Conservation (phyloP, 2,888 invertebrate genomes). For the Nomada ruficornis region DNA sequence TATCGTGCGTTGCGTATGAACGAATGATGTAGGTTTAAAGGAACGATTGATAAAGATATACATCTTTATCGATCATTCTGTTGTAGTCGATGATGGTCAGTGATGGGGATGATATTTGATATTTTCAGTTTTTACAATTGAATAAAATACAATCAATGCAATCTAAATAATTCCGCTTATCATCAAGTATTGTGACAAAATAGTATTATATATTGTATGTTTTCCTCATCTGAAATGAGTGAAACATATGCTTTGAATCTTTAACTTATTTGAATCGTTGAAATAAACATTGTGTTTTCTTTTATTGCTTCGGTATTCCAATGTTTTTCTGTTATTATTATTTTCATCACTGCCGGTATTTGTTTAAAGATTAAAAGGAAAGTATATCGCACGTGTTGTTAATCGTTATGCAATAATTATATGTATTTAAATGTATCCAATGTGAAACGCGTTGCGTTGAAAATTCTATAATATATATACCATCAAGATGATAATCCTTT, state of each 20-base stretch:
- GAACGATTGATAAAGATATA: slow-evolving; percentile 27
- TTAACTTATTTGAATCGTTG: neutral
- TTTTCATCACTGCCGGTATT: slow-evolving; percentile 45
- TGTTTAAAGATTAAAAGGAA: slow-evolving; percentile 38
- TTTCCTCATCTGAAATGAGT: neutral
- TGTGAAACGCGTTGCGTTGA: slow-evolving; percentile 58
- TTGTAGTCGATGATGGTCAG: slow-evolving; percentile 16
- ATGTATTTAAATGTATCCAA: slow-evolving; percentile 68
- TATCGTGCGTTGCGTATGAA: slow-evolving; percentile 42
- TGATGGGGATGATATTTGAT: slow-evolving; percentile 43
- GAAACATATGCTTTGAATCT: neutral
- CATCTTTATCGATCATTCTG: slow-evolving; percentile 27
- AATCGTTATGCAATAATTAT: slow-evolving; percentile 70
- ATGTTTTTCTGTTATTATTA: slow-evolving; percentile 21
- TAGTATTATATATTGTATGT: neutral
- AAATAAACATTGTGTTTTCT: slow-evolving; percentile 3
- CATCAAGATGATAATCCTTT: slow-evolving; percentile 38
- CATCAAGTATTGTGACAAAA: slow-evolving; percentile 1
- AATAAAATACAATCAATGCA: neutral
- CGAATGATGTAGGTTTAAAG: slow-evolving; percentile 9
- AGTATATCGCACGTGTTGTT: slow-evolving; percentile 63
- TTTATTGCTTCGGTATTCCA: neutral
- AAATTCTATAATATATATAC: slow-evolving; percentile 61
- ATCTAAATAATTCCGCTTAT: neutral
- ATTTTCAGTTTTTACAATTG: neutral